Conservation (phyloP, 35 echinoderm and acorn worm genomes). For the Heliocidaris erythrogramma region DNA sequence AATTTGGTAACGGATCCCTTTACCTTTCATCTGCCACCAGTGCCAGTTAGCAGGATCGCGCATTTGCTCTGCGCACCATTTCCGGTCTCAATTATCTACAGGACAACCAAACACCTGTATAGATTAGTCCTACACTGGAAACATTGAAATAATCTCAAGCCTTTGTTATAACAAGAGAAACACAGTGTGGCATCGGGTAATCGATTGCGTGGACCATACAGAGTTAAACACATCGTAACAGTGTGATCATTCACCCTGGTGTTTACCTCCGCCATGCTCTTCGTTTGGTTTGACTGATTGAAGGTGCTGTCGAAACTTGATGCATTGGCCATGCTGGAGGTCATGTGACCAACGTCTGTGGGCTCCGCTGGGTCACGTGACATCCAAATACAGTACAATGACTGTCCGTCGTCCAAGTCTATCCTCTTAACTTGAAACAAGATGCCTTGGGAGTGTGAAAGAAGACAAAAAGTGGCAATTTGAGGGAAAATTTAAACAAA, state of each 20-base stretch:
- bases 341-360: slow-evolving; percentile 72
- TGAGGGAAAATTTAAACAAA: background rate
- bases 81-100: too few relatives aligned
- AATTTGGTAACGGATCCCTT: too few relatives aligned
- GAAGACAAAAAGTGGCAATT: slow-evolving; percentile 5
- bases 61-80: too few relatives aligned
- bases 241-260: too few relatives aligned
- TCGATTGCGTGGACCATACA: background rate
- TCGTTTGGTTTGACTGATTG: slow-evolving; percentile 65
- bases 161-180: too few relatives aligned
- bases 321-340: slow-evolving; percentile 65
- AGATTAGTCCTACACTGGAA: too few relatives aligned
- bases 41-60: too few relatives aligned
- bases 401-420: slow-evolving; percentile 70
- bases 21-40: too few relatives aligned
- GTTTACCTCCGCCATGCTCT: slow-evolving; percentile 82
- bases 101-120: too few relatives aligned
- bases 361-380: slow-evolving; percentile 90
- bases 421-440: slow-evolving; percentile 87
- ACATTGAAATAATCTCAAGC: too few relatives aligned
- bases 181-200: too few relatives aligned
- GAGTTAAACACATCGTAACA: too few relatives aligned
- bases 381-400: slow-evolving; percentile 90
- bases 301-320: slow-evolving; percentile 86
- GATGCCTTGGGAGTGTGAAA: slow-evolving; percentile 62